These are phyloP conservation scores for Trichopoda pennipes DNA, from an alignment of 2,888 invertebrate species.

Conservation along the genomic window DNA sequence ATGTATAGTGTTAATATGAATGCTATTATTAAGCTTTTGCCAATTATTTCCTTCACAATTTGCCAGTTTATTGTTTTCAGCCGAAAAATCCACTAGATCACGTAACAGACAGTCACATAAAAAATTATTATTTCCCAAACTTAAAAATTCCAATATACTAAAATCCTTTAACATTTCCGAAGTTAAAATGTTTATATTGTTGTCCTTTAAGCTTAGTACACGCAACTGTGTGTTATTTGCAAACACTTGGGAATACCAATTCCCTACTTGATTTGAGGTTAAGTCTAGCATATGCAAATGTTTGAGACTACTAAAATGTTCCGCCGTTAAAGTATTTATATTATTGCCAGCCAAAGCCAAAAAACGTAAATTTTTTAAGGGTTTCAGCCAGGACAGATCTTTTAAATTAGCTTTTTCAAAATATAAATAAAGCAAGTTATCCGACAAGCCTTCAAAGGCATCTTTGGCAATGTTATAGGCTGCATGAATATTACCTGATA, in stretches of 20 bases:
- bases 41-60: constrained; percentile 68
- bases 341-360: constrained; percentile 83
- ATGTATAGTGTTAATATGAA: constrained; percentile 2
- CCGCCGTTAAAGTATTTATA: constrained; percentile 78
- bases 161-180: constrained; percentile 83
- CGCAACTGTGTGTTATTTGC: constrained; percentile 79
- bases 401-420: constrained; percentile 81
- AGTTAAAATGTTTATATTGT: constrained; percentile 83
- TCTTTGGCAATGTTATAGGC: constrained; percentile 73
- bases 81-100: constrained; percentile 81
- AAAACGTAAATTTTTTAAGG: constrained; percentile 81
- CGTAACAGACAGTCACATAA: constrained; percentile 83
- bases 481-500: constrained; percentile 83
- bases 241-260: constrained; percentile 83
- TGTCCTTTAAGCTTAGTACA: constrained; percentile 82
- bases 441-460: constrained; percentile 81
- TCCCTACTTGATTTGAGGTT: constrained; percentile 82
- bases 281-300: constrained; percentile 82
- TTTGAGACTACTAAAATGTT: constrained; percentile 77
- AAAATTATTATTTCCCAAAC: constrained; percentile 83
- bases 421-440: constrained; percentile 81
- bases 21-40: background rate
- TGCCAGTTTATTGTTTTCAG: constrained; percentile 74
- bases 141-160: constrained; percentile 80
- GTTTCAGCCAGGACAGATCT: constrained; percentile 78